phyloP scores from a whole-genome alignment of 2,888 invertebrate genomes.

The Dryomyza anilis region DNA sequence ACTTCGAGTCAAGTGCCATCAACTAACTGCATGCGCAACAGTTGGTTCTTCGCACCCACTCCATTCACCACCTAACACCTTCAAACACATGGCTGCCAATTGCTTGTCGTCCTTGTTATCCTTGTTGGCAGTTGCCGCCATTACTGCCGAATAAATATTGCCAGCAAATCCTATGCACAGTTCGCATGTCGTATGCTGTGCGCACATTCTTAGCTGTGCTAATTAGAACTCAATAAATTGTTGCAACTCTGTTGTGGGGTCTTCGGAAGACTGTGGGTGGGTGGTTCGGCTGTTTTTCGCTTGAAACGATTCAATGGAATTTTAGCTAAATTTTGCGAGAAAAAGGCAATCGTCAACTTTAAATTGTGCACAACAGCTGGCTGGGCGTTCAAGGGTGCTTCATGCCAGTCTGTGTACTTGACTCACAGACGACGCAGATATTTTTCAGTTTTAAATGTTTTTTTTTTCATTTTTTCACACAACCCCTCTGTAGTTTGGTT shows the following conservation, averaged over 20 bases:
- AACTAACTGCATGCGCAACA: too few relatives aligned
- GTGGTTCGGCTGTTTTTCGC: neutral
- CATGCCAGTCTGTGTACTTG: neutral
- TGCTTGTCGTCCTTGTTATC: neutral
- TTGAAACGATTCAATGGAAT: neutral
- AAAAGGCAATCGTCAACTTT: neutral
- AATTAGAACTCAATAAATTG: slow-evolving; percentile 53
- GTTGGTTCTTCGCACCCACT: neutral
- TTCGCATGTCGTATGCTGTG: too few relatives aligned
- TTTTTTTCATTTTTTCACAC: neutral
- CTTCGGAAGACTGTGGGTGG: neutral
- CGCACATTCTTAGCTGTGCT: neutral
- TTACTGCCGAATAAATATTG: neutral
- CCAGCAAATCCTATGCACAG: too few relatives aligned
- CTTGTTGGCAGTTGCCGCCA: neutral
- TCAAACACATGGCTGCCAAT: neutral
- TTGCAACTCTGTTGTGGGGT: slow-evolving; percentile 13
- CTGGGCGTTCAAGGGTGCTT: neutral
- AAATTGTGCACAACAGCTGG: neutral
- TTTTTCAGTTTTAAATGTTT: neutral
- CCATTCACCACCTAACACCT: neutral
- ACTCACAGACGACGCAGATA: neutral
- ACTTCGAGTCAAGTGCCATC: too few relatives aligned
- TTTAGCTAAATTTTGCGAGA: neutral
- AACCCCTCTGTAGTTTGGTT: neutral